Evolutionary conservation across 2,888 invertebrate genomes (phyloP), one percentile per base, ranked within the genome.

Genomic region (Xylophagus ater): DNA sequence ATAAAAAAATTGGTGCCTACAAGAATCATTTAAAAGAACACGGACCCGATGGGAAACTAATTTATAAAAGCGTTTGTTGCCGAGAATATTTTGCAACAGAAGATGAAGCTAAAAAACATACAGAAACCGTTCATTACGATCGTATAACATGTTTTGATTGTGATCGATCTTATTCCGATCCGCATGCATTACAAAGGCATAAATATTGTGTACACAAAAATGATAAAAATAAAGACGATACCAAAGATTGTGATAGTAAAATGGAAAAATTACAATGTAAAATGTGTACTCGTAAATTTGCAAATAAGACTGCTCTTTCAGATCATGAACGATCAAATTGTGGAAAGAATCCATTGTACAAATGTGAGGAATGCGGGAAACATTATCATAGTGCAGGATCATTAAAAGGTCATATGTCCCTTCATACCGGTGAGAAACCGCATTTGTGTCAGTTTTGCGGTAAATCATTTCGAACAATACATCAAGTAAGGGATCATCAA

Each of bases 301-400:
- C 54, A 7, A 60, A 59, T 2, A 66, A 66, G 46, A 59, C 62
- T 0, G 56, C 63, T 1, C 50, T 71, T 2, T 55, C 55, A 7
- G 59, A 58, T 44, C 70, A 70, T 34, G 65, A 66, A 25, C 56
- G 62, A 13, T 64, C 60, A n/a, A 64, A 68, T 37, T 71, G 70
- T 47, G 64, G 65, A 1, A 53, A 55, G 3, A 48, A 56, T 20
- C 65, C 65, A 0, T 49, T 66, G 1, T 66, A 66, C 40, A 54
- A 55, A 32, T 65, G 65, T 47, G 46, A 54, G 8, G 49, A 61
- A 4, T 70, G 70, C 41, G 53, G 56, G 7, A 69, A 68, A 42
- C 53, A 54, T 5, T 60, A 68, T 32, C 60, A 62, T 8, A 67
- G 64, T 2, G 58, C 62, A 12, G 62, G 69, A 18, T 65, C 65